Conservation (phyloP, 2,888 invertebrate genomes). For the Cerceris rybyensis region DNA sequence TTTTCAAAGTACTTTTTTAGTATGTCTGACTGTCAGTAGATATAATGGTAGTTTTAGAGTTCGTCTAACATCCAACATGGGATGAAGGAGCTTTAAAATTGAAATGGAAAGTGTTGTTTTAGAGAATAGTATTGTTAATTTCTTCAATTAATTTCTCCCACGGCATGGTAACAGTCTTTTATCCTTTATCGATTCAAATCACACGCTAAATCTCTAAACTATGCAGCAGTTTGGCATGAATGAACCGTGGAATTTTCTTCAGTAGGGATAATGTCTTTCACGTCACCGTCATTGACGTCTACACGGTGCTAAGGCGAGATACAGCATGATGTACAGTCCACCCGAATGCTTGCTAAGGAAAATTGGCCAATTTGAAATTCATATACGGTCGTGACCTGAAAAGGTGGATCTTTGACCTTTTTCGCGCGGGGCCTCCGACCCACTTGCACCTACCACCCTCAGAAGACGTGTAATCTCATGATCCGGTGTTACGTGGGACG, state of each 20-base stretch:
- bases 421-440: conserved; percentile 52
- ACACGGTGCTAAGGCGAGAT: conserved; percentile 8
- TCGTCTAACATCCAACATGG: no score
- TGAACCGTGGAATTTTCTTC: conserved; percentile 27
- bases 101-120: no score
- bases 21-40: no score
- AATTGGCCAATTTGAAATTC: conserved; percentile 80
- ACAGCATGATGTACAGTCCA: conserved; percentile 36
- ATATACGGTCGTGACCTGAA: conserved; percentile 79
- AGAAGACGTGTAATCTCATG: conserved; percentile 21
- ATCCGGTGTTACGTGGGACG: conserved; percentile 21
- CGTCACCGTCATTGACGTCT: conserved; percentile 42
- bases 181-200: no score
- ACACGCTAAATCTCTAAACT: no score
- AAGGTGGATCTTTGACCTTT: conserved; percentile 78
- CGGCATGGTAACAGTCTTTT: no score
- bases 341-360: conserved; percentile 59
- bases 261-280: conserved; percentile 18
- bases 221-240: conserved; percentile 23
- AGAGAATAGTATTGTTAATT: no score
- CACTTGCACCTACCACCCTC: conserved; percentile 26
- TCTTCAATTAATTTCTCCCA: not conserved
- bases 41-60: no score
- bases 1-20: no score
- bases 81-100: not conserved